A percentile compares a stretch with the other conserved stretches of the same genome.
phyloP scores from a whole-genome alignment of 1,140 invertebrate genomes.

The Drosophila prosaltans region DNA sequence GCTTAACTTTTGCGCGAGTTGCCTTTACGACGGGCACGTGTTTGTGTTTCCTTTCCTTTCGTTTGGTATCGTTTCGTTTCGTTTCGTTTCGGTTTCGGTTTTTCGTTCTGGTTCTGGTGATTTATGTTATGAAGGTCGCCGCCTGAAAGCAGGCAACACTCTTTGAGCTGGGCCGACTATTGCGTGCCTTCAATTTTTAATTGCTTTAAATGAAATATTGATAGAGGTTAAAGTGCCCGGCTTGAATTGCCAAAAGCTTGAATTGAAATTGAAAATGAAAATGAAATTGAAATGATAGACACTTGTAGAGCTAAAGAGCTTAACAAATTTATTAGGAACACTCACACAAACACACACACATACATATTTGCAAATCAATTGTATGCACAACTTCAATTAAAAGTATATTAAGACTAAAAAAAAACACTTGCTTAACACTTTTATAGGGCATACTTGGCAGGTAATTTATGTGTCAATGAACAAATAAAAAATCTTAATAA shows the following conservation, averaged over 20 bases:
- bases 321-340: conserved; percentile 23
- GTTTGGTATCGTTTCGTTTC: neutral
- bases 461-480: too few relatives aligned
- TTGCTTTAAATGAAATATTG: conserved; percentile 73
- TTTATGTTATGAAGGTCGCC: conserved; percentile 55
- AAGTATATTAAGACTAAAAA: neutral
- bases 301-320: conserved; percentile 6
- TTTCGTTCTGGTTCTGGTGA: conserved; percentile 51
- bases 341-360: conserved; percentile 2
- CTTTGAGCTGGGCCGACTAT: conserved; percentile 24
- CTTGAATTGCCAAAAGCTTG: conserved; percentile 24
- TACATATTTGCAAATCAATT: too few relatives aligned
- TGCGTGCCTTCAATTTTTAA: conserved; percentile 76
- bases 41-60: conserved; percentile 16
- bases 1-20: conserved; percentile 50
- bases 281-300: neutral
- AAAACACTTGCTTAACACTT: neutral
- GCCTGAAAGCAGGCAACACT: conserved; percentile 40
- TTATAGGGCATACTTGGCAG: too few relatives aligned
- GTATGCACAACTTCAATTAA: neutral
- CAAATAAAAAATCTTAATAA: too few relatives aligned
- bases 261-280: conserved; percentile 19
- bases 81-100: conserved; percentile 10
- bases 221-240: conserved; percentile 62
- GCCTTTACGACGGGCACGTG: conserved; percentile 70